phyloP scores from a whole-genome alignment of 2,113 vertebrate species.

The Laticauda colubrina region DNA sequence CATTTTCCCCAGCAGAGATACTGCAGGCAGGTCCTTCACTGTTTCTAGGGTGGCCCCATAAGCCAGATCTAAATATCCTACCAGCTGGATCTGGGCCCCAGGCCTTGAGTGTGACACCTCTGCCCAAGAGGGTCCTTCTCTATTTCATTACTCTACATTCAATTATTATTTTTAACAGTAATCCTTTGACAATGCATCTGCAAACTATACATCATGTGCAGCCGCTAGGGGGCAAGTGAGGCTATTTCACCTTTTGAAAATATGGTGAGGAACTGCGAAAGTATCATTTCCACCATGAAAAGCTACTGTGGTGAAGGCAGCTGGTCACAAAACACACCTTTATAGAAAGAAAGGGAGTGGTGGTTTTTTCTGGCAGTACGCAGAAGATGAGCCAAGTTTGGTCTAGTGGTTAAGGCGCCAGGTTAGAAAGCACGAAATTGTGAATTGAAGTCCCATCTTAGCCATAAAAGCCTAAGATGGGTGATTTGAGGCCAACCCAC shows the following conservation, averaged over 20 bases:
- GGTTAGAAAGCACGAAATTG: neutral
- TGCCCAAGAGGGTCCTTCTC: neutral
- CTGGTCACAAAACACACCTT: neutral
- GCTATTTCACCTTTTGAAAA: neutral
- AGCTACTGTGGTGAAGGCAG: neutral
- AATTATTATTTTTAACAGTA: neutral
- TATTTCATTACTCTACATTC: neutral
- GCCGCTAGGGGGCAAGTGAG: neutral
- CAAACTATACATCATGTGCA: neutral
- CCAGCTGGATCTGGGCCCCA: no score
- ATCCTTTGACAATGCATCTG: neutral
- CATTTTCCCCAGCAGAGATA: no score
- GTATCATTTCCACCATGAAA: neutral
- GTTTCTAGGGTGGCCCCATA: no score
- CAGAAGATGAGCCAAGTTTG: neutral
- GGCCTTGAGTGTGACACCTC: no score
- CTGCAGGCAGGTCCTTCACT: no score
- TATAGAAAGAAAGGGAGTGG: neutral
- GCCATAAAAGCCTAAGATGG: neutral
- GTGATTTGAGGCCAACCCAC: neutral
- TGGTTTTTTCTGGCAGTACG: neutral
- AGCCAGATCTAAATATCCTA: no score
- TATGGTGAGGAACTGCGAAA: neutral
- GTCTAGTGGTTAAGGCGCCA: neutral
- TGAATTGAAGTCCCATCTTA: neutral